Percentiles rank a stretch among this genome's conserved stretches.
Evolutionary conservation across 2,888 invertebrate genomes (phyloP).

Genomic region (Muschampia plurimacula): DNA sequence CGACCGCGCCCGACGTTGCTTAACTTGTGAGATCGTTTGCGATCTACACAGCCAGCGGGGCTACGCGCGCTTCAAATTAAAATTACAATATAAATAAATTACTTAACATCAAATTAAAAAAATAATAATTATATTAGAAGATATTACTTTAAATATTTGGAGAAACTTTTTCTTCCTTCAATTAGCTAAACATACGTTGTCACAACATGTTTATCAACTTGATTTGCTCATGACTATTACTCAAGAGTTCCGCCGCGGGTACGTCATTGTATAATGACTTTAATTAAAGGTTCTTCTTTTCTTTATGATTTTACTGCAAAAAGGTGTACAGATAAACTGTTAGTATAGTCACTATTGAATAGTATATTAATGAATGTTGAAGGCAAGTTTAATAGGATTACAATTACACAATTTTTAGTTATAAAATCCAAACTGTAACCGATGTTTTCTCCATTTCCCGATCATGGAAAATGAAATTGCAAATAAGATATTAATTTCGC

Average conservation of each 20-base stretch:
- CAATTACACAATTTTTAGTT: neutral
- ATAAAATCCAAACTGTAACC: neutral
- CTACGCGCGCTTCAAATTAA: no score
- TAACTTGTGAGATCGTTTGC: no score
- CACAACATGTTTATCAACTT: conserved; percentile 25
- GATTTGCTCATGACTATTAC: conserved; percentile 23
- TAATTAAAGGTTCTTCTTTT: conserved; percentile 19
- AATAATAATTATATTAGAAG: neutral
- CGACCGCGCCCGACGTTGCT: no score
- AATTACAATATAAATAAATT: no score
- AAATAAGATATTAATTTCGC: no score
- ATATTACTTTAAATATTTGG: neutral
- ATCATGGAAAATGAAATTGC: neutral
- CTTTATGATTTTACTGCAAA: neutral
- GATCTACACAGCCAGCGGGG: no score
- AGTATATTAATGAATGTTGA: neutral
- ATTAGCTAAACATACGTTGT: conserved; percentile 19
- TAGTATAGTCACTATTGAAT: neutral
- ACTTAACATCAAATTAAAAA: no score
- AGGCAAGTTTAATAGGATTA: neutral
- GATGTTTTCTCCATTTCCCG: neutral
- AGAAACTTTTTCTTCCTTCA: conserved; percentile 11
- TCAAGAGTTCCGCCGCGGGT: conserved; percentile 15
- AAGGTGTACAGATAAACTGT: conserved; percentile 17
- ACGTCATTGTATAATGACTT: conserved; percentile 29